phyloP scores from a whole-genome alignment of 2,113 vertebrate genomes.

The Chaetura pelagica region DNA sequence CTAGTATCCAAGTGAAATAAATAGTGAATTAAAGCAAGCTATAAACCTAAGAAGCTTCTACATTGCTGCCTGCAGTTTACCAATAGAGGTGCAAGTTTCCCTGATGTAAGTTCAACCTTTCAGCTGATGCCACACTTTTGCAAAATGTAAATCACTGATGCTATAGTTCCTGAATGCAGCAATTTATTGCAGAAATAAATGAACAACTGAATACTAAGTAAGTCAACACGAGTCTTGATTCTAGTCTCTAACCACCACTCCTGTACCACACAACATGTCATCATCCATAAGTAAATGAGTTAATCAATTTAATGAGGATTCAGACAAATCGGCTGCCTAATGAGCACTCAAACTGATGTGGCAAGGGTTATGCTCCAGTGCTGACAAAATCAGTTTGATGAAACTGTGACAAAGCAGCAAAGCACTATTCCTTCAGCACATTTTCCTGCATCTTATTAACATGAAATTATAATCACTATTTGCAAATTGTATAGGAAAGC shows the following conservation, averaged over 20 bases:
- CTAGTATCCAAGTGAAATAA: not conserved
- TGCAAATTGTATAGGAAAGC: conserved; percentile 3
- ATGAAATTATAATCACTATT: conserved; percentile 68
- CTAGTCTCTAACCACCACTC: conserved; percentile 51
- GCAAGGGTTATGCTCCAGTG: conserved; percentile 84
- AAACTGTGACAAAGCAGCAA: conserved; percentile 73
- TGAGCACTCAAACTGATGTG: conserved; percentile 78
- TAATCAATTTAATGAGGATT: conserved; percentile 91
- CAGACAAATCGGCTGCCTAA: conserved; percentile 79
- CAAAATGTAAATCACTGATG: not conserved
- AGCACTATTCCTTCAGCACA: conserved; percentile 58
- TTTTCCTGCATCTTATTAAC: conserved; percentile 83
- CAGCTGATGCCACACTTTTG: not conserved
- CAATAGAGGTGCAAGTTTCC: not conserved
- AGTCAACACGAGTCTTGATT: conserved; percentile 21
- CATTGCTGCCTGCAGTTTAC: not conserved
- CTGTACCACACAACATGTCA: conserved; percentile 82
- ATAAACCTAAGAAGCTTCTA: not conserved
- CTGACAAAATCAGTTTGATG: conserved; percentile 81
- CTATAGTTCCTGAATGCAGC: not conserved
- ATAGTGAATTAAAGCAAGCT: not conserved
- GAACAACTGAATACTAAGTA: conserved; percentile 44
- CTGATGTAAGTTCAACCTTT: not conserved
- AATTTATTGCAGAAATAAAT: conserved; percentile 13
- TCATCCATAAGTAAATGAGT: conserved; percentile 87